Evolutionary conservation across 2,888 invertebrate genomes (phyloP).

Genomic region (Chelonus formosanus): DNA sequence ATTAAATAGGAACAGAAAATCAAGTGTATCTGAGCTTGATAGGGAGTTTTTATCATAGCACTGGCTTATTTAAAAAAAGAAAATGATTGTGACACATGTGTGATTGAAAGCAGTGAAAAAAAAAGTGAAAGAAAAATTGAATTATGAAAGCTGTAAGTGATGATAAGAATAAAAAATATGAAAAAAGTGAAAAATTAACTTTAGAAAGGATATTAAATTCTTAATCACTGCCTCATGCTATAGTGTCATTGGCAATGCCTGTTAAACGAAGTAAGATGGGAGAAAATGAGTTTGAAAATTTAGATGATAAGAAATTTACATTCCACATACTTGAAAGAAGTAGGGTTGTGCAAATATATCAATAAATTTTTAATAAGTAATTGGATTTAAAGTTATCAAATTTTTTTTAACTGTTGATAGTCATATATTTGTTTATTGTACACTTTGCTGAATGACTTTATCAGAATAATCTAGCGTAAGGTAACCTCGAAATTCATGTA

Average conservation of each 20-base stretch:
- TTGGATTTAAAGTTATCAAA: too few relatives aligned
- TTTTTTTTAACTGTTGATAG: too few relatives aligned
- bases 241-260: background rate
- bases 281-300: background rate
- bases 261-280: background rate
- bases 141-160: too few relatives aligned
- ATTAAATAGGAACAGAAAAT: constrained; percentile 64
- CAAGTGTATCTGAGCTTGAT: constrained; percentile 68
- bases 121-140: background rate
- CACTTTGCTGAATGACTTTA: too few relatives aligned
- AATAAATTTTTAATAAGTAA: background rate
- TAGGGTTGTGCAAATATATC: constrained; percentile 4
- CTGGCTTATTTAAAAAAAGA: constrained; percentile 59
- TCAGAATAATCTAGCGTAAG: too few relatives aligned
- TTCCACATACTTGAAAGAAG: background rate
- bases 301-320: background rate
- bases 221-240: constrained; percentile 6
- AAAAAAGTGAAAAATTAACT: background rate
- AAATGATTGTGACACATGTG: background rate
- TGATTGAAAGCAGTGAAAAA: constrained; percentile 1
- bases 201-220: background rate
- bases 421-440: too few relatives aligned
- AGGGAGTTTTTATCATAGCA: constrained; percentile 70
- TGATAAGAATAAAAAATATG: background rate
- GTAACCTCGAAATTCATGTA: too few relatives aligned